Evolutionary conservation across 1,140 invertebrate species (phyloP), one percentile per base, ranked within the genome.

Genomic region (Drosophila biarmipes): DNA sequence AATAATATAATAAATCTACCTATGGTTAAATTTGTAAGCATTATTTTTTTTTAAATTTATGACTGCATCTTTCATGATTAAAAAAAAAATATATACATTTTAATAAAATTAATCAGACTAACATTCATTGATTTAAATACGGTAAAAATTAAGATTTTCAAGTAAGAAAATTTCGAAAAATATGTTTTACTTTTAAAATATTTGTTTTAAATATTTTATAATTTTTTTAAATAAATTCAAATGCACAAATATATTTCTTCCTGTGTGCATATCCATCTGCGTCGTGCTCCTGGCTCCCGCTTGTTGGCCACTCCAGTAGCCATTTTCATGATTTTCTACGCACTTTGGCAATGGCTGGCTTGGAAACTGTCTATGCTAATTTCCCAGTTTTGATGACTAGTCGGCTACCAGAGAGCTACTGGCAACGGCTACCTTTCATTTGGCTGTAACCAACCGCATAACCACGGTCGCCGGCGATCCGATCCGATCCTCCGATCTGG

Each of bases 311-410:
- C 62, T 73, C 66, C 84, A 78, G 82, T 87, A 87, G 82, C 84
- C 75, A 87, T 89, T 87, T 87, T 89, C 80, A 80, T 87, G 85
- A 87, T 87, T 89, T 87, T 82, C 76, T 84, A 87, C 84, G 84
- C 84, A 87, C 84, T 89, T 87, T 87, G 61, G 73, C 85, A 66
- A 84, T 77, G 77, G 75, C 84, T 89, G 82, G 64, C 75, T 40
- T 75, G 69, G 52, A 61, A 84, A 80, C 59, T 78, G 71, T 67
- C 80, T 85, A 75, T 80, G 80, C 78, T 86, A 87, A 86, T 86
- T 86, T 85, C 53, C 64, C 57, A 69, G 73, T 71, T 78, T 76
- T 79, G 78, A 87, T 74, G 82, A 68, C 73, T 81, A 78, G 84
- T 52, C 75, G 75, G 76, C 77, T 79, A 79, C 66, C 48, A 67